phyloP scores from a whole-genome alignment of 2,888 invertebrate genomes.

The Cryptophagus acutangulus region DNA sequence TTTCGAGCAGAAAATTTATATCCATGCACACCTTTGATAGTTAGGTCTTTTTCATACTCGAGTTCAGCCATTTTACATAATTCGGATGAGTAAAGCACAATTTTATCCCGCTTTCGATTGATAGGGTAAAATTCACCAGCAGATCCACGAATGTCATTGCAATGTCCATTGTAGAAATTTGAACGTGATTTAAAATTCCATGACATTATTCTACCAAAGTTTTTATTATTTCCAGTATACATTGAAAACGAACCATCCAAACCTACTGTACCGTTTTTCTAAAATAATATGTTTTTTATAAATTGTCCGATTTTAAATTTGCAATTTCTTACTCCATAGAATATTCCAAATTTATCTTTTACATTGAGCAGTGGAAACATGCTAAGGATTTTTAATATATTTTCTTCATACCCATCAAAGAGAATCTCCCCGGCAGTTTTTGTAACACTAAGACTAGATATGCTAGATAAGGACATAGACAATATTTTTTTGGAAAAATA shows the following conservation, averaged over 20 bases:
- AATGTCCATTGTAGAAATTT: slow-evolving; percentile 52
- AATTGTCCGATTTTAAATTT: slow-evolving; percentile 2
- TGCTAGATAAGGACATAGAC: slow-evolving; percentile 46
- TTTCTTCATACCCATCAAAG: slow-evolving; percentile 76
- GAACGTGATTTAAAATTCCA: slow-evolving; percentile 68
- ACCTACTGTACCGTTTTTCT: slow-evolving; percentile 70
- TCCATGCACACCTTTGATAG: slow-evolving; percentile 57
- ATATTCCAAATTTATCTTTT: slow-evolving; percentile 79
- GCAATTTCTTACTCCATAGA: slow-evolving; percentile 61
- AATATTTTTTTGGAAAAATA: slow-evolving; percentile 55
- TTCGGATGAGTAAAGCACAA: slow-evolving; percentile 66
- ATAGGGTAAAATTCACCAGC: slow-evolving; percentile 78
- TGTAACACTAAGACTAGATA: slow-evolving; percentile 51
- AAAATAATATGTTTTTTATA: slow-evolving; percentile 33
- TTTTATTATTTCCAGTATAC: slow-evolving; percentile 60
- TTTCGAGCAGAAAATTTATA: slow-evolving; percentile 62
- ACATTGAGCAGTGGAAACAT: slow-evolving; percentile 56
- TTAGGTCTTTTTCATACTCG: slow-evolving; percentile 57
- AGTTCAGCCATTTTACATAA: slow-evolving; percentile 65
- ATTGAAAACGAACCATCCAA: slow-evolving; percentile 72
- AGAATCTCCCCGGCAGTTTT: slow-evolving; percentile 66
- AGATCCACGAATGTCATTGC: slow-evolving; percentile 65
- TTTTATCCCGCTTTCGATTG: slow-evolving; percentile 54
- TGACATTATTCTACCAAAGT: slow-evolving; percentile 63
- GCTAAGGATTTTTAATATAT: slow-evolving; percentile 62